A percentile compares a stretch with the other conserved stretches of the same genome.
phyloP scores from a whole-genome alignment of 2,888 invertebrate species.

The Zhengitettix transpicula region DNA sequence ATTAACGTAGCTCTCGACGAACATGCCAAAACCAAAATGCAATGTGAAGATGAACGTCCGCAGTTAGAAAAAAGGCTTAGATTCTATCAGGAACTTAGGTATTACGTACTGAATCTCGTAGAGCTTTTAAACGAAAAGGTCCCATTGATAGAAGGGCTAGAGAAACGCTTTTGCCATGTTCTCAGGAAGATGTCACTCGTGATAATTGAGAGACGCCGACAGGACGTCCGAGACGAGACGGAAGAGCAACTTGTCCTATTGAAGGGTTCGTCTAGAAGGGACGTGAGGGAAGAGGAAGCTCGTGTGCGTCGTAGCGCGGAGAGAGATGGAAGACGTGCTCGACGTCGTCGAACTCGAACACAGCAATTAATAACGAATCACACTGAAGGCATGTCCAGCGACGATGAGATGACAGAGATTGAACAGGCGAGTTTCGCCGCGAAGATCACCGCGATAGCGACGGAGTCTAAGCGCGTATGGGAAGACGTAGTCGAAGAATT shows the following conservation, averaged over 20 bases:
- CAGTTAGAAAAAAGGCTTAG: conserved; percentile 66
- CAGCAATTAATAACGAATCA: conserved; percentile 39
- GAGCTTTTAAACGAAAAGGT: conserved; percentile 98
- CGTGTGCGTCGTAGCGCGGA: conserved; percentile 72
- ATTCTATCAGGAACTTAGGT: conserved; percentile 89
- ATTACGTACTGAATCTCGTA: conserved; percentile 88
- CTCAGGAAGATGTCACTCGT: conserved; percentile 56
- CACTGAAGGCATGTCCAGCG: conserved; percentile 90
- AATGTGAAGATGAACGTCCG: conserved; percentile 37
- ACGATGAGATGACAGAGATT: conserved; percentile 85
- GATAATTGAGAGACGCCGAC: conserved; percentile 65
- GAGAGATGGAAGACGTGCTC: conserved; percentile 78
- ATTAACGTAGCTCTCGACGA: not conserved
- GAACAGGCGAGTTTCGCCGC: conserved; percentile 47
- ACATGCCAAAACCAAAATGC: conserved; percentile 26
- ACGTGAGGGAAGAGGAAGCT: conserved; percentile 32
- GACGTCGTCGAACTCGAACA: conserved; percentile 66
- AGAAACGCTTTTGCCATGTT: conserved; percentile 57
- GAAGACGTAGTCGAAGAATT: conserved; percentile 84
- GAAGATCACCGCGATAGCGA: conserved; percentile 33
- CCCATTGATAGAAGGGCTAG: conserved; percentile 57
- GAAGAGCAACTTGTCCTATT: conserved; percentile 62
- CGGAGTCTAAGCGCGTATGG: conserved; percentile 52
- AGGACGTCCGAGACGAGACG: conserved; percentile 87
- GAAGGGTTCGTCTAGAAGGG: not conserved